A percentile compares a stretch with the other conserved stretches of the same genome.
Conservation (phyloP, 2,113 vertebrate species). For the Solea senegalensis region DNA sequence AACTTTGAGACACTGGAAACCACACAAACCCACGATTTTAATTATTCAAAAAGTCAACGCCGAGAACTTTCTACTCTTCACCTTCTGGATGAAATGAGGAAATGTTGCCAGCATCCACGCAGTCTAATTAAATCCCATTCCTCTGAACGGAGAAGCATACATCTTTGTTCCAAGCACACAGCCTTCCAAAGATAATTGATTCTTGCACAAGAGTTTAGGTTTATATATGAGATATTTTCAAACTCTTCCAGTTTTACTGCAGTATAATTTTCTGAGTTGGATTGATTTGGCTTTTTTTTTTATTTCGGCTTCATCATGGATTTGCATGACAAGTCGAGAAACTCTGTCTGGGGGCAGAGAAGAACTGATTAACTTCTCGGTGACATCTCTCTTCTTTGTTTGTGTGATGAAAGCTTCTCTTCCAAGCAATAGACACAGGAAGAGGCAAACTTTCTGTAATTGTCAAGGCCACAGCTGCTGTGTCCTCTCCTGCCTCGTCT, state of each 20-base stretch:
- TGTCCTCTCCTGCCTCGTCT: slow-evolving; percentile 7
- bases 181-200: not conserved
- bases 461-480: not conserved
- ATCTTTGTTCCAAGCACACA: too few relatives aligned
- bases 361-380: slow-evolving; percentile 1
- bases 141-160: not conserved
- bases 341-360: not conserved
- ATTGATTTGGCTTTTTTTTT: not conserved
- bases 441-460: not conserved
- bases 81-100: not conserved
- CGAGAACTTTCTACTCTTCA: not conserved
- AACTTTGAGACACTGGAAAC: not conserved
- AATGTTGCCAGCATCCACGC: not conserved
- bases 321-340: not conserved
- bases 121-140: not conserved
- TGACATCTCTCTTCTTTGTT: slow-evolving; percentile 1
- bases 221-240: not conserved
- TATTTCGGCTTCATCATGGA: not conserved
- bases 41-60: slow-evolving; percentile 12
- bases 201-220: not conserved
- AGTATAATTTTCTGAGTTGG: not conserved
- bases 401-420: not conserved
- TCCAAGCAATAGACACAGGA: not conserved
- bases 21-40: not conserved
- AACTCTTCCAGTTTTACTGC: not conserved